These are phyloP conservation scores for Melipona quadrifasciata DNA, from an alignment of 1,140 invertebrate genomes.

Conservation along the genomic window DNA sequence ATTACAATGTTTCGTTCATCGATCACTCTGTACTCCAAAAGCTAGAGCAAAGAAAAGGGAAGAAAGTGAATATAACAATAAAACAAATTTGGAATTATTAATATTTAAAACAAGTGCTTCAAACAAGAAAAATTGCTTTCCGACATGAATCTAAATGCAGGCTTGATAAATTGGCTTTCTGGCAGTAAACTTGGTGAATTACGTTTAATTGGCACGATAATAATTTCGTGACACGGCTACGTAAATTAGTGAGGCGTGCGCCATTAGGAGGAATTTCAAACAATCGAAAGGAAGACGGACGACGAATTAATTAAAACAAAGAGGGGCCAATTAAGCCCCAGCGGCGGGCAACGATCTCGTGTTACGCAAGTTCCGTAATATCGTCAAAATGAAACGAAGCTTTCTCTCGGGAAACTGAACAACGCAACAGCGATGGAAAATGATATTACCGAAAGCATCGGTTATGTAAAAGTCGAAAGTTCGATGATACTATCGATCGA, in stretches of 20 bases:
- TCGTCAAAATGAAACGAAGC: conserved; percentile 31
- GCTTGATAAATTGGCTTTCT: not conserved
- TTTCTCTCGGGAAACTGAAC: conserved; percentile 1
- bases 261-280: conserved; percentile 1
- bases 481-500: not conserved
- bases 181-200: conserved; percentile 13
- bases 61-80: too few relatives aligned
- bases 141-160: not conserved
- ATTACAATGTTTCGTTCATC: not conserved
- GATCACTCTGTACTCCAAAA: not conserved
- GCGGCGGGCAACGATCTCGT: conserved; percentile 19
- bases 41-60: too few relatives aligned
- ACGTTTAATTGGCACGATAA: conserved; percentile 20
- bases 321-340: conserved; percentile 32
- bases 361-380: conserved; percentile 39
- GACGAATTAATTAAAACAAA: conserved; percentile 45
- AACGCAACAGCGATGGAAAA: conserved; percentile 8
- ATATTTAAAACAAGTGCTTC: not conserved
- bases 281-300: conserved; percentile 19
- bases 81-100: not conserved
- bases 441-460: conserved; percentile 24
- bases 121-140: not conserved
- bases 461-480: conserved; percentile 43
- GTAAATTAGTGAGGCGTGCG: not conserved
- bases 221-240: not conserved